Base-by-base conservation (phyloP, 2,888 invertebrate species). In the Drosophila hamatofila region DNA sequence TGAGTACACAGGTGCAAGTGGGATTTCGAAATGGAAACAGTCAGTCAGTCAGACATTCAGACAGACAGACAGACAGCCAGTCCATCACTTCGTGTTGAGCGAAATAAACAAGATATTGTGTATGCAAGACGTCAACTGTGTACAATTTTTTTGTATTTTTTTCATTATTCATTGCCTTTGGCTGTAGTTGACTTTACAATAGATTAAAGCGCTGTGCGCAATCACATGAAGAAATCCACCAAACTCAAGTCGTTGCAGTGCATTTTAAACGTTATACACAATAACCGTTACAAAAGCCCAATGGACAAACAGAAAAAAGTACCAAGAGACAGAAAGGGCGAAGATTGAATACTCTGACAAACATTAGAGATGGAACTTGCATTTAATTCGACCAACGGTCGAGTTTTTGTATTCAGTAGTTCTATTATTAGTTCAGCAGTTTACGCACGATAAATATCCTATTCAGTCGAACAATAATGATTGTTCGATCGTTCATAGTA, bases 101-200 rank as follows among this genome's bases (percentile, higher is more conserved):
- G 67, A 73, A 75, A 72, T 75, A 71, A 79, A 74, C 71, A 83
- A 70, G 49, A 68, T 58, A 86, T 86, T 83, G 61, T 72, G 77
- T 84, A 89, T 84, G 87, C 84, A 81, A 87, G 80, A 59, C 84
- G 57, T 66, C 59, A 76, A 69, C 63, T 79, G 69, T 69, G 58
- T 68, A 59, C 30, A 68, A 52, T 60, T 56, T 80, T 63, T 65
- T 37, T 64, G n/a, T n/a, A n/a, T 55, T 37, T 64, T 55, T 55
- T 58, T 55, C 56, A 46, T 67, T 67, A 52, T 52, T 63, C 60
- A 64, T 60, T 56, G 49, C 39, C 51, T 44, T 52, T 41, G 46
- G 57, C 37, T 62, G 58, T 54, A 71, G 75, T 59, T 75, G 65
- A 60, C 68, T 74, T 62, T 44, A 74, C 83, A 72, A 85, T 80